These are phyloP conservation scores for Ectobius pallidus DNA, from an alignment of 2,888 invertebrate species.

Conservation along the genomic window DNA sequence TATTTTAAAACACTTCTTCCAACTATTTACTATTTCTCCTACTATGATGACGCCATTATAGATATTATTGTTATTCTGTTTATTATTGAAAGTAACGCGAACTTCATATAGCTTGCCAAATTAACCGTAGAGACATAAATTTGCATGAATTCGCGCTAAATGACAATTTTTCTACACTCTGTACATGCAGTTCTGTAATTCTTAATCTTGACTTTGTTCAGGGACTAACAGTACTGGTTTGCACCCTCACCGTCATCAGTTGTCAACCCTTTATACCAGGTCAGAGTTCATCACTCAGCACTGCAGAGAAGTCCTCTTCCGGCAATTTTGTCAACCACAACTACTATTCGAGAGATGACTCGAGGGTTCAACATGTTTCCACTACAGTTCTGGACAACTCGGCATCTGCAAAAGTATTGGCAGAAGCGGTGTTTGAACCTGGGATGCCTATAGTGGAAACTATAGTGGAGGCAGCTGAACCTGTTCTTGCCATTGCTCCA, in stretches of 20 bases:
- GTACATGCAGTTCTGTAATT: too few relatives aligned
- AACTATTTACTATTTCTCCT: too few relatives aligned
- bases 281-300: neutral
- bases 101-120: too few relatives aligned
- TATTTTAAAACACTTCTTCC: too few relatives aligned
- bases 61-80: too few relatives aligned
- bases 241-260: neutral
- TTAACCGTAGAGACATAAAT: too few relatives aligned
- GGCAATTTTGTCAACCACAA: conserved; percentile 1
- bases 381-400: conserved; percentile 1
- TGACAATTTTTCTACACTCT: too few relatives aligned
- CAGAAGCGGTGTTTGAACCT: neutral
- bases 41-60: too few relatives aligned
- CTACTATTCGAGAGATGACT: neutral
- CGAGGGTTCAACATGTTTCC: neutral
- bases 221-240: neutral
- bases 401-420: neutral
- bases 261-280: neutral
- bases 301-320: neutral
- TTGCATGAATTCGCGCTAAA: too few relatives aligned
- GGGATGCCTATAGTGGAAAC: neutral
- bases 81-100: too few relatives aligned
- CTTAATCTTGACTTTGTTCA: too few relatives aligned
- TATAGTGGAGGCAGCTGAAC: neutral
- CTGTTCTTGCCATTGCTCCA: neutral